Base-by-base conservation (phyloP, 2,888 invertebrate species). In the Apodemia mormo region DNA sequence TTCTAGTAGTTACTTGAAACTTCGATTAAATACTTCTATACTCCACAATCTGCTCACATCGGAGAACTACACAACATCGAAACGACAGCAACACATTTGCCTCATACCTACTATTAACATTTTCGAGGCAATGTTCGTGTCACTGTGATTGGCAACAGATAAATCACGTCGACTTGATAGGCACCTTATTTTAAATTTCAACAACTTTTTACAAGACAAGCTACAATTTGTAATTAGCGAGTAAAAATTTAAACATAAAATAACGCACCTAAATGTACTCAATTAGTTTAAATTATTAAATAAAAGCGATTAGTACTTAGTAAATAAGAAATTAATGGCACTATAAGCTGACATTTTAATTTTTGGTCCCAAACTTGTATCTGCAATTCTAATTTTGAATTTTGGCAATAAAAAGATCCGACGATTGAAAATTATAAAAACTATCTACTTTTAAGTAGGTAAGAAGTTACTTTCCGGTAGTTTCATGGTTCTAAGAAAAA, bases 281-380 rank as follows among this genome's bases (percentile, higher is more conserved):
- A 65, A 30, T 68, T 37, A 65, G 71, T 74, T 72, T 73, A 76
- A 74, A 74, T 69, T 70, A 70, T 68, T 70, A 71, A 76, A 78
- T 61, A 61, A 61, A 61, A 61, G 33, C 33, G 61, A 37, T 61
- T 61, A 61, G 37, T 52, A 52, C 14, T 56, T 69, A 69, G 43
- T 68, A 40, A 56, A 69, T 52, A 56, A 69, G 65, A 85, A 78
- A 81, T 82, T 86, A 82, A 88, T 88, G 88, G 87, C 87, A 88
- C 87, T 81, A 84, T 78, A 68, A 49, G 65, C 79, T 81, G 80
- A 83, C 80, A 74, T 58, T 70, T 70, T 76, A 70, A 72, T 81
- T 81, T 84, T 90, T 88, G 90, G 88, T 89, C 90, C 89, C 86
- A 80, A 82, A 82, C 84, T 84, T 85, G 80, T 85, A 78, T 40